These are phyloP conservation scores for Pollenia griseotomentosa DNA, from an alignment of 2,888 invertebrate genomes.

Conservation along the genomic window DNA sequence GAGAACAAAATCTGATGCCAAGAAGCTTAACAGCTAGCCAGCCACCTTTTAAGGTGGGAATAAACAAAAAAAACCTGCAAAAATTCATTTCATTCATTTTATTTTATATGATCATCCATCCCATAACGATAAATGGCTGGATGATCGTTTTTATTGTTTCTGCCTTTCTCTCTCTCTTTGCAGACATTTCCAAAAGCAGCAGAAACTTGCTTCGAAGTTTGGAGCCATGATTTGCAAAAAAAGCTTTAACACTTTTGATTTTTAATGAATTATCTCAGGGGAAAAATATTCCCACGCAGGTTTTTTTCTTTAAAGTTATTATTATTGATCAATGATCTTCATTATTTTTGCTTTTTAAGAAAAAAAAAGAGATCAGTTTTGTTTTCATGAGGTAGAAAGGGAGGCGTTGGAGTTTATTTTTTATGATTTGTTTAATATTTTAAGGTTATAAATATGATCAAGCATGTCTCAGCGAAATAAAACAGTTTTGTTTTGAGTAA, in stretches of 20 bases:
- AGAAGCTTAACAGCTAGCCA: slow-evolving; percentile 60
- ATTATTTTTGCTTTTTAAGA: slow-evolving; percentile 2
- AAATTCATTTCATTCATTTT: slow-evolving; percentile 69
- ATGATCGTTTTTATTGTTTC: slow-evolving; percentile 58
- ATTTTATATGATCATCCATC: slow-evolving; percentile 63
- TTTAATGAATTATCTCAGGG: slow-evolving; percentile 53
- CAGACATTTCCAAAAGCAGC: not conserved
- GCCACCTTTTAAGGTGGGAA: slow-evolving; percentile 64
- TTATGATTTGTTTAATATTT: not conserved
- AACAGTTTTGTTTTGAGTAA: not conserved
- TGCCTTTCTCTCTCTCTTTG: slow-evolving; percentile 13
- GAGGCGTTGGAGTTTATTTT: slow-evolving; percentile 46
- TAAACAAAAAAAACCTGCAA: slow-evolving; percentile 46
- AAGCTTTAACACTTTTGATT: slow-evolving; percentile 66
- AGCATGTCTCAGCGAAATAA: slow-evolving; percentile 10
- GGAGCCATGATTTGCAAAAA: not conserved
- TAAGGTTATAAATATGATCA: not conserved
- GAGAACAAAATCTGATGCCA: slow-evolving; percentile 66
- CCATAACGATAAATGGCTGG: slow-evolving; percentile 63
- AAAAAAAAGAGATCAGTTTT: not conserved
- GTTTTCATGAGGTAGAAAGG: not conserved
- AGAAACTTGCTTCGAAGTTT: slow-evolving; percentile 30
- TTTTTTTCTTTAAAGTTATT: slow-evolving; percentile 30
- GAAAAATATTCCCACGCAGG: slow-evolving; percentile 71
- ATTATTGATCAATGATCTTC: slow-evolving; percentile 44